These are phyloP conservation scores for Metacarcinus magister DNA, from an alignment of 2,888 invertebrate genomes.

Conservation along the genomic window DNA sequence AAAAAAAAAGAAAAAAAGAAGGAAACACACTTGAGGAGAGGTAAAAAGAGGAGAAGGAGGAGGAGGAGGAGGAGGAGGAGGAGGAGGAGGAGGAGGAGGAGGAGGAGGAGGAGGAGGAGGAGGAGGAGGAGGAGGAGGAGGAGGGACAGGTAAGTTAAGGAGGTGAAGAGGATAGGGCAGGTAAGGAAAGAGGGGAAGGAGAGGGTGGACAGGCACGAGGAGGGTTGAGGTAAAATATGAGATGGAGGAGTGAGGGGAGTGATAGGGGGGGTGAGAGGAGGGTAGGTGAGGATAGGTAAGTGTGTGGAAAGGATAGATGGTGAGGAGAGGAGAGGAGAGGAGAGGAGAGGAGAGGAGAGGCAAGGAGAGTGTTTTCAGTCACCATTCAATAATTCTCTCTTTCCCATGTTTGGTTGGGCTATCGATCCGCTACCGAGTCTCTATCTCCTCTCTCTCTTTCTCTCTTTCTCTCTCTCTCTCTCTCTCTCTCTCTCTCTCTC, in stretches of 20 bases:
- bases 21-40: background rate
- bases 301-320: background rate
- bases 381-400: slow-evolving; percentile 32
- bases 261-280: background rate
- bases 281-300: background rate
- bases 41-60: background rate
- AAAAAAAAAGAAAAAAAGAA: background rate
- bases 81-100: too few species aligned
- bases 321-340: background rate
- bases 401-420: slow-evolving; percentile 12
- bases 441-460: slow-evolving; percentile 22
- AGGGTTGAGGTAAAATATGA: background rate
- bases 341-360: background rate
- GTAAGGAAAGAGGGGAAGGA: background rate
- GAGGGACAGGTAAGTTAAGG: background rate
- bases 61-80: too few species aligned
- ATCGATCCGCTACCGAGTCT: slow-evolving; percentile 1
- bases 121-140: background rate
- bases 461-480: slow-evolving; percentile 44
- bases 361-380: background rate
- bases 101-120: background rate
- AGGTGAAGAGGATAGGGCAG: background rate
- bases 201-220: background rate
- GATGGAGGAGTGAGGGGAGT: background rate
- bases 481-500: background rate